Evolutionary conservation across 2,888 invertebrate species (phyloP), one percentile per base, ranked within the genome.

Genomic region (Elmis aenea): DNA sequence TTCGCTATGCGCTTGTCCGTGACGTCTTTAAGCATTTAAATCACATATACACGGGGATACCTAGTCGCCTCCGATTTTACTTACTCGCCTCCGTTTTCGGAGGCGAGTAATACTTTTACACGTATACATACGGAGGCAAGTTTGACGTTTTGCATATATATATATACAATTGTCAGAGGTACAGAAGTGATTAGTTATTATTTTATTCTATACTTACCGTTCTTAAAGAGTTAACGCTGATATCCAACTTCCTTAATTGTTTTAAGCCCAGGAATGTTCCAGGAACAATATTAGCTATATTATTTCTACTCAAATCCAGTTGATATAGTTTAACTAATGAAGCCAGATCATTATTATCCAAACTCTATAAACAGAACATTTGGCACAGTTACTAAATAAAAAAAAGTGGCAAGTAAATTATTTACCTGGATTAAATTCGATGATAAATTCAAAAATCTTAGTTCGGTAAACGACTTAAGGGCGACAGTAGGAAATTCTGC

Each of bases 201-300:
- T n/a, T n/a, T n/a, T n/a, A n/a, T n/a, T n/a, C n/a, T n/a, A n/a
- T n/a, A 73, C 77, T 74, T 71, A 91, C 90, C 53, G 90, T 90
- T 61, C 92, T 74, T 25, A 93, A 69, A 2, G 88, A 85, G 62
- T 93, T 93, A 16, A 91, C 81, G 45, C 90, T 88, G 8, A 92
- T 74, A 58, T 90, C 88, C 46, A 93, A 72, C 55, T 81, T 81
- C 35, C 78, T 75, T 10, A 93, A 67, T 33, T 79, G 76, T 3
- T 74, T 74, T 32, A 91, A 72, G 2, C 83, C 83, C 6, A 83
- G 75, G 62, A 92, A 92, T 1, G 88, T 85, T 38, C 88, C 88
- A 0, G 86, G 81, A 0, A 84, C 80, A 32, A 92, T 76, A 48
- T 85, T 85, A 5, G 83, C 84, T 10, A 93, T 79, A 56, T 83